Evolutionary conservation across 1,140 invertebrate genomes (phyloP), one percentile per base, ranked within the genome.

Genomic region (Ladona fulva): DNA sequence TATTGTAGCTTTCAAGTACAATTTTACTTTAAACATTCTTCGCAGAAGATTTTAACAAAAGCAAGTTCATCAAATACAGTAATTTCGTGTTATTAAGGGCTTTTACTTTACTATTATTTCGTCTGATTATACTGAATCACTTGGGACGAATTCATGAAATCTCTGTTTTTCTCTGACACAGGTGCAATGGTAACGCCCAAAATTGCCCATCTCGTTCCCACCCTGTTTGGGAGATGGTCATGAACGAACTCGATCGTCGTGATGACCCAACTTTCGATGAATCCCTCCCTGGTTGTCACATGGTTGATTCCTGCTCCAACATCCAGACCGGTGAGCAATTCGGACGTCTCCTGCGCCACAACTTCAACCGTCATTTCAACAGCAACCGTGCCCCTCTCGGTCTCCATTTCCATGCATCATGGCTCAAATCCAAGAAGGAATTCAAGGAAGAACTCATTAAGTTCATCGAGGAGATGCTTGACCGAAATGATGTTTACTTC

Each of bases 181-280:
- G 95, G 84, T 97, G 95, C 84, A 95, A 96, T 84, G 95, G 95
- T 80, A 97, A 96, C 84, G 93, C 93, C 19, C 93, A 96, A 81
- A 96, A 96, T 83, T 96, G 95, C 83, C 95, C 95, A 24, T 95
- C 93, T 37, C 88, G 94, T 82, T 94, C 93, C 80, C 95, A 96
- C 81, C 94, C 95, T 52, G 93, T 97, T 66, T 97, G 95, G 95
- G 95, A 97, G 86, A 96, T 97, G 90, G 95, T 97, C 25, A 96
- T 97, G 93, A 97, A 97, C 85, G 95, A 97, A 84, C 85, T 97
- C 80, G 95, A 97, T 86, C 90, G 95, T 84, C 89, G 95, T 84
- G 95, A 97, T 83, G 94, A 96, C 83, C 94, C 94, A 3, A 93
- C 92, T 0, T 95, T 96, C 83, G 94, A 97, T 82, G 95, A 97